These are phyloP conservation scores for Graphium colonna DNA, from an alignment of 2,888 invertebrate genomes.

Conservation along the genomic window DNA sequence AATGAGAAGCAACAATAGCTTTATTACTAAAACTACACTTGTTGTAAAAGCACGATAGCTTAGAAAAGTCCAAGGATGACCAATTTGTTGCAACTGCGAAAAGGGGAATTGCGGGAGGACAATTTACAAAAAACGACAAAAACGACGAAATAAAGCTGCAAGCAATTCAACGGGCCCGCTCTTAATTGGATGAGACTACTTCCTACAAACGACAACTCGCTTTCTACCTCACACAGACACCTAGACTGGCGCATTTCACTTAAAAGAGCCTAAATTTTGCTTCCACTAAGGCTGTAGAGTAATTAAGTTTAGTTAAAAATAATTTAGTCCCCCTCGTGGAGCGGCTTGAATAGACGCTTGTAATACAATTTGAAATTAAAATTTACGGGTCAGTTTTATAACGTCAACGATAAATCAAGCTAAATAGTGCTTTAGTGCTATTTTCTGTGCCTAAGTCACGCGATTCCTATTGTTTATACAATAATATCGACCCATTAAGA, in stretches of 20 bases:
- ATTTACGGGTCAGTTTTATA: conserved; percentile 40
- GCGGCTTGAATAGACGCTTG: conserved; percentile 11
- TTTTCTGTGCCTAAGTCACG: conserved; percentile 50
- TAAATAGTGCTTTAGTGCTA: conserved; percentile 29
- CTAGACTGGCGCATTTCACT: conserved; percentile 44
- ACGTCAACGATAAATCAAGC: conserved; percentile 39
- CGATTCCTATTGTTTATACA: conserved; percentile 35
- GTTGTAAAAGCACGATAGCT: conserved; percentile 28
- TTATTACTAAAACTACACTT: no score
- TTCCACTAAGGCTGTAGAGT: conserved; percentile 18
- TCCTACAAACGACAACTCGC: conserved; percentile 66
- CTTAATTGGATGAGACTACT: conserved; percentile 78
- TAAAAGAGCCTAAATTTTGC: conserved; percentile 32
- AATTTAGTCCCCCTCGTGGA: conserved; percentile 15
- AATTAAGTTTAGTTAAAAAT: conserved; percentile 18
- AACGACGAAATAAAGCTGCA: no score
- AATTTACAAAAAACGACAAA: conserved; percentile 69
- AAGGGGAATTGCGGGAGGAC: conserved; percentile 53
- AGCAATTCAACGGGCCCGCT: conserved; percentile 70
- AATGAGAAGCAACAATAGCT: no score
- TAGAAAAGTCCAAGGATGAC: conserved; percentile 35
- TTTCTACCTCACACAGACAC: conserved; percentile 26
- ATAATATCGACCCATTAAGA: conserved; percentile 2
- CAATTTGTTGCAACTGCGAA: conserved; percentile 45
- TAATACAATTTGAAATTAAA: conserved; percentile 23